phyloP scores from a whole-genome alignment of 1,140 invertebrate genomes.

The Telenomus remus region DNA sequence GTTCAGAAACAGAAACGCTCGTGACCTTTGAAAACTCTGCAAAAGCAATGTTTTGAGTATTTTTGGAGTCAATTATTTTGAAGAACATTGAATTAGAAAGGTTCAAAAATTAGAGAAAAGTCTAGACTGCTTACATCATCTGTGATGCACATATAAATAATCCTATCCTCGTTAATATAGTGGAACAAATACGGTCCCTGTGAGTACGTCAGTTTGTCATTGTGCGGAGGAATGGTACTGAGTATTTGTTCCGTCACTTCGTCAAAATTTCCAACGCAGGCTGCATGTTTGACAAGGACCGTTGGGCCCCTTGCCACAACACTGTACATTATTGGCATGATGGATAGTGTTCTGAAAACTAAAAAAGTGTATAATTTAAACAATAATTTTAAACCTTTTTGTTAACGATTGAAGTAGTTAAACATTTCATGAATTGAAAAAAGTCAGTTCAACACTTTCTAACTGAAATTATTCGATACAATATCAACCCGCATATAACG shows the following conservation, averaged over 20 bases:
- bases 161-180: constrained; percentile 89
- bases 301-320: constrained; percentile 91
- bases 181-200: constrained; percentile 95
- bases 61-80: too few species aligned
- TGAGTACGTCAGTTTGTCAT: constrained; percentile 93
- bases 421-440: too few species aligned
- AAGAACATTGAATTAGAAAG: too few species aligned
- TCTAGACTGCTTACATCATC: constrained; percentile 88
- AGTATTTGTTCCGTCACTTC: constrained; percentile 95
- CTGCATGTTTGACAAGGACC: constrained; percentile 91
- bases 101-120: too few species aligned
- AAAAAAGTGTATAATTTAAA: too few species aligned
- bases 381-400: too few species aligned
- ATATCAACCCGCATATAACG: too few species aligned
- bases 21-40: constrained; percentile 93
- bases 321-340: constrained; percentile 92
- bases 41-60: constrained; percentile 15
- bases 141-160: constrained; percentile 95
- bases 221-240: constrained; percentile 86
- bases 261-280: constrained; percentile 93
- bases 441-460: too few species aligned
- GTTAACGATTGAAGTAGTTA: too few species aligned
- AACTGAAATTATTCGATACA: too few species aligned
- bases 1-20: constrained; percentile 92
- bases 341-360: constrained; percentile 55